These are phyloP conservation scores for Myotis pilosus DNA, from an alignment of 2,797 vertebrate genomes.

Conservation along the genomic window DNA sequence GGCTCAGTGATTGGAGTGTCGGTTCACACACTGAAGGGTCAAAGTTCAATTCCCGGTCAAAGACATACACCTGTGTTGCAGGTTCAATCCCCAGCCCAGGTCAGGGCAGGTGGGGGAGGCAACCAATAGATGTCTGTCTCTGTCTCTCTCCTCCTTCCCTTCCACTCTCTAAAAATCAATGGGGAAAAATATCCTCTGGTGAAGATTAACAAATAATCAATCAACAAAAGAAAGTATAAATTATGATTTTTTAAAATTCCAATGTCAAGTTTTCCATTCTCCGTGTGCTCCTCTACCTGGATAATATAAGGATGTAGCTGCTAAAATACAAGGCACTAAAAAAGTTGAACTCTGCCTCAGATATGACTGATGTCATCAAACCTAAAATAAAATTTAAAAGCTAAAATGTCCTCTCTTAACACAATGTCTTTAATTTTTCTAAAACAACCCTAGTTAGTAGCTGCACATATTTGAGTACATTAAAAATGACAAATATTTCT, in stretches of 20 bases:
- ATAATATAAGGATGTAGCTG: conserved; percentile 17
- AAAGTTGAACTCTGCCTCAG: not conserved
- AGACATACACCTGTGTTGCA: not conserved
- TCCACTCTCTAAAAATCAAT: not conserved
- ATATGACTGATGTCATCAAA: not conserved
- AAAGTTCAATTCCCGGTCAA: not conserved
- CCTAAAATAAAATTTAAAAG: conserved; percentile 16
- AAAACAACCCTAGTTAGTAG: not conserved
- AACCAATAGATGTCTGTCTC: not conserved
- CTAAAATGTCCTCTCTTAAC: conserved; percentile 13
- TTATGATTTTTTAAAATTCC: not conserved
- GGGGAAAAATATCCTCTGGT: not conserved
- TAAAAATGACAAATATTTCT: conserved; percentile 35
- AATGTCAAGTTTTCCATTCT: not conserved
- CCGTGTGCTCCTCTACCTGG: not conserved
- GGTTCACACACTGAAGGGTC: not conserved
- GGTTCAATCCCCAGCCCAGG: not conserved
- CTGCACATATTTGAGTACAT: not conserved
- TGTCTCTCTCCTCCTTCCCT: not conserved
- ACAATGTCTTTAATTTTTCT: conserved; percentile 48
- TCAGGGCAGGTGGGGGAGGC: too few species aligned
- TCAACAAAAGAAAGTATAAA: not conserved
- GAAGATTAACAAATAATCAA: not conserved
- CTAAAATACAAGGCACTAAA: conserved; percentile 28
- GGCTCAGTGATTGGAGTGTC: not conserved